Percentiles rank a stretch among this genome's conserved stretches.
phyloP scores from a whole-genome alignment of 2,113 vertebrate genomes.

The Pleuronectes platessa region DNA sequence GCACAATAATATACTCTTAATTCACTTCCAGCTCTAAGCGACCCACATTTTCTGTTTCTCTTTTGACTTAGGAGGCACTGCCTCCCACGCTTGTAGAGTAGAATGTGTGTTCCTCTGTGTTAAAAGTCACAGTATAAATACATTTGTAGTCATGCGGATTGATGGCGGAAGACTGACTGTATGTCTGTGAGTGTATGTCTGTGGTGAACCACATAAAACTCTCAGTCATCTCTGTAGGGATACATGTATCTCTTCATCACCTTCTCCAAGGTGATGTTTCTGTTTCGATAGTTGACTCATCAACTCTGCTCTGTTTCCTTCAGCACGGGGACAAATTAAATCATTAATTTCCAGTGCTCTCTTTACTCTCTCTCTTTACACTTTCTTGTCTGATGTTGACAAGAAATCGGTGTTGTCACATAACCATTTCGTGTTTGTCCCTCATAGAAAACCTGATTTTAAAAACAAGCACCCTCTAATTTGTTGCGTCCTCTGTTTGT shows the following conservation, averaged over 20 bases:
- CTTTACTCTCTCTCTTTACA: not conserved
- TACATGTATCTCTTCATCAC: constrained; percentile 35
- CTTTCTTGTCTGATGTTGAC: not conserved
- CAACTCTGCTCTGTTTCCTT: not conserved
- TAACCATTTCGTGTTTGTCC: not conserved
- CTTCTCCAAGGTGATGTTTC: not conserved
- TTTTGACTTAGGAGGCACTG: not conserved
- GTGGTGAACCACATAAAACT: not conserved
- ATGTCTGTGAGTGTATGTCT: not conserved
- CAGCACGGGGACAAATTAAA: not conserved
- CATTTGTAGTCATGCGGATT: not conserved
- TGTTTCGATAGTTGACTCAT: constrained; percentile 22
- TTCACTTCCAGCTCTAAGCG: too few species aligned
- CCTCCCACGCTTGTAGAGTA: not conserved
- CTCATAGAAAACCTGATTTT: not conserved
- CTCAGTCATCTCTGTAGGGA: not conserved
- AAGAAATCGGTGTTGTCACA: not conserved
- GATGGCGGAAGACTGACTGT: not conserved
- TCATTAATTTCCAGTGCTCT: not conserved
- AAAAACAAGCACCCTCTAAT: not conserved
- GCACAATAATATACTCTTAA: too few species aligned
- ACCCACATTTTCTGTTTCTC: not conserved
- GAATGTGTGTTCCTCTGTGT: not conserved
- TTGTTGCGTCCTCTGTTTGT: not conserved
- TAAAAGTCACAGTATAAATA: not conserved